phyloP scores from a whole-genome alignment of 2,888 invertebrate species.

The Tholera decimalis region DNA sequence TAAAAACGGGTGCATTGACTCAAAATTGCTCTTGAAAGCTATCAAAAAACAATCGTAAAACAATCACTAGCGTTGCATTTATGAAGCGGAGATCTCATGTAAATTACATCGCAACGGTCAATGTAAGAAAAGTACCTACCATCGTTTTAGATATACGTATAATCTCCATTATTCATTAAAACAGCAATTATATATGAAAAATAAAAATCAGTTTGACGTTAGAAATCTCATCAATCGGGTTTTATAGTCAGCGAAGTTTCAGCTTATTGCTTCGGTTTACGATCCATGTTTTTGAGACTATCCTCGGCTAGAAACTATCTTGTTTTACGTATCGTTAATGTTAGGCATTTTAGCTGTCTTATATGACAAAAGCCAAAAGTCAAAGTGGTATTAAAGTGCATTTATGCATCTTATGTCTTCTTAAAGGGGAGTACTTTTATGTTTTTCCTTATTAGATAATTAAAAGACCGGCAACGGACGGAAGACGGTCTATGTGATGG shows the following conservation, averaged over 20 bases:
- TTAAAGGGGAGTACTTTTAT: background rate
- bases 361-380: constrained; percentile 10
- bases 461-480: too few relatives aligned
- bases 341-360: constrained; percentile 9
- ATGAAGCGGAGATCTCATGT: constrained; percentile 47
- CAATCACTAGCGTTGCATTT: constrained; percentile 62
- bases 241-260: constrained; percentile 15
- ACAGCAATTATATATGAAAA: constrained; percentile 21
- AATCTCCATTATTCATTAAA: constrained; percentile 37
- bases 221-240: constrained; percentile 32
- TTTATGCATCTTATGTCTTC: background rate
- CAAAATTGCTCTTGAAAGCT: constrained; percentile 48
- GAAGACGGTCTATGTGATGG: background rate
- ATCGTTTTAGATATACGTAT: constrained; percentile 29
- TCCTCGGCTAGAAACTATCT: constrained; percentile 7
- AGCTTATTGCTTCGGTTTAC: constrained; percentile 20
- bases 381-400: background rate
- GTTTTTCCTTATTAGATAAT: background rate
- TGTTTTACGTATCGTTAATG: constrained; percentile 21
- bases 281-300: background rate
- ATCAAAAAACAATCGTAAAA: constrained; percentile 63
- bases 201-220: constrained; percentile 22
- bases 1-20: constrained; percentile 55
- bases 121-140: constrained; percentile 41
- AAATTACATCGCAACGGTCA: constrained; percentile 50